Percentiles rank a stretch among this genome's conserved stretches.
These are phyloP conservation scores for Columba livia DNA, from an alignment of 2,113 vertebrate species.

Conservation along the genomic window DNA sequence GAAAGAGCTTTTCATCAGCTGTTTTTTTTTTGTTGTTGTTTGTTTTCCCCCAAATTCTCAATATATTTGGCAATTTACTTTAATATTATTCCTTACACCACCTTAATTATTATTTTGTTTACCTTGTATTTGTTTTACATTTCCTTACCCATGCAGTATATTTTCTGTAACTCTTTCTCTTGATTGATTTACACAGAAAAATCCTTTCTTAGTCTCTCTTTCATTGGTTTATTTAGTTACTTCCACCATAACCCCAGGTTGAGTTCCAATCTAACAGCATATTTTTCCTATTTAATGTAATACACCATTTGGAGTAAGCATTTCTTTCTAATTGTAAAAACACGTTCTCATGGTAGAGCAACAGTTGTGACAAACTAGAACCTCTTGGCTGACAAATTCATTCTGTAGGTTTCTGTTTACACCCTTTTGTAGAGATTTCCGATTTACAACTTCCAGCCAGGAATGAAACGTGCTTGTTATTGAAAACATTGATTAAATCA, in stretches of 20 bases:
- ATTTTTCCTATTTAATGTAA: conserved; percentile 21
- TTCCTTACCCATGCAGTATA: not conserved
- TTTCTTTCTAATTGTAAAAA: conserved; percentile 44
- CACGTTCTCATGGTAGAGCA: not conserved
- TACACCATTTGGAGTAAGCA: conserved; percentile 1
- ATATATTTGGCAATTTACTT: not conserved
- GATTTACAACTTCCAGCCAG: conserved; percentile 49
- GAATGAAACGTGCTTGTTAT: conserved; percentile 15
- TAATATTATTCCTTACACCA: not conserved
- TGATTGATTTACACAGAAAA: not conserved
- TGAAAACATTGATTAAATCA: conserved; percentile 21
- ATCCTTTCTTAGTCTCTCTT: not conserved
- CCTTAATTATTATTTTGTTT: not conserved
- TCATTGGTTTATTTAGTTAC: not conserved
- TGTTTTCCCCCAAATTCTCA: not conserved
- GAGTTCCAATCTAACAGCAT: not conserved
- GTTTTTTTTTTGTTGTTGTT: too few relatives aligned
- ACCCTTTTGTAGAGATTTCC: not conserved
- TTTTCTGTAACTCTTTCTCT: not conserved
- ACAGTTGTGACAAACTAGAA: conserved; percentile 32
- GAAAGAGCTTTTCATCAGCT: not conserved
- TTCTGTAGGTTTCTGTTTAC: conserved; percentile 49
- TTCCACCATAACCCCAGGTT: not conserved
- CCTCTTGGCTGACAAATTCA: conserved; percentile 35
- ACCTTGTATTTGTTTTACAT: not conserved